Evolutionary conservation across 1,140 invertebrate genomes (phyloP).

Genomic region (Gryllus bimaculatus): DNA sequence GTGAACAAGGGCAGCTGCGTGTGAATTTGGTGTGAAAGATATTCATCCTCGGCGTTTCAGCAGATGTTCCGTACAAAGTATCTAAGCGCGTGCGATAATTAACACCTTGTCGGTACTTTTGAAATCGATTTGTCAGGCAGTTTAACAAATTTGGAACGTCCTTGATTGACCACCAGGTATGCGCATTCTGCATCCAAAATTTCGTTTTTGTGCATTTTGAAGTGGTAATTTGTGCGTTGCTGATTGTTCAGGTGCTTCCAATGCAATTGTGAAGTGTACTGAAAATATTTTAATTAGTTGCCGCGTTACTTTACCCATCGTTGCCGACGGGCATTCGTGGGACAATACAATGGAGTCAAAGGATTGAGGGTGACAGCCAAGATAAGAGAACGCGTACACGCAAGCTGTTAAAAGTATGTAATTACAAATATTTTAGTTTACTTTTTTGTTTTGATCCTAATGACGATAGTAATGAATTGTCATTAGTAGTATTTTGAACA

Average conservation of each 20-base stretch:
- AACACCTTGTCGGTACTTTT: conserved; percentile 27
- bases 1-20: background rate
- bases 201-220: conserved; percentile 22
- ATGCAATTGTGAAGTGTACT: background rate
- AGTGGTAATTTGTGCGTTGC: background rate
- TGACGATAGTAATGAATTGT: no score
- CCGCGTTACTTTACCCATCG: conserved; percentile 6
- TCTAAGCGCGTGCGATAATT: conserved; percentile 16
- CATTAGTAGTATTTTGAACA: no score
- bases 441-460: background rate
- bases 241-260: background rate
- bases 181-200: conserved; percentile 22
- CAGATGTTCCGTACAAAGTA: background rate
- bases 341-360: conserved; percentile 22
- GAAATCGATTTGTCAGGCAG: conserved; percentile 29
- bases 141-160: conserved; percentile 29
- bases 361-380: conserved; percentile 21
- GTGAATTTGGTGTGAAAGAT: conserved; percentile 12
- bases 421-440: background rate
- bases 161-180: conserved; percentile 30
- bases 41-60: background rate
- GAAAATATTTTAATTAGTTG: background rate
- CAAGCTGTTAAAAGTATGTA: background rate
- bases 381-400: background rate
- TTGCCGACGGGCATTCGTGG: conserved; percentile 21